These are phyloP conservation scores for Diabrotica balteata DNA, from an alignment of 2,888 invertebrate species.

Conservation along the genomic window DNA sequence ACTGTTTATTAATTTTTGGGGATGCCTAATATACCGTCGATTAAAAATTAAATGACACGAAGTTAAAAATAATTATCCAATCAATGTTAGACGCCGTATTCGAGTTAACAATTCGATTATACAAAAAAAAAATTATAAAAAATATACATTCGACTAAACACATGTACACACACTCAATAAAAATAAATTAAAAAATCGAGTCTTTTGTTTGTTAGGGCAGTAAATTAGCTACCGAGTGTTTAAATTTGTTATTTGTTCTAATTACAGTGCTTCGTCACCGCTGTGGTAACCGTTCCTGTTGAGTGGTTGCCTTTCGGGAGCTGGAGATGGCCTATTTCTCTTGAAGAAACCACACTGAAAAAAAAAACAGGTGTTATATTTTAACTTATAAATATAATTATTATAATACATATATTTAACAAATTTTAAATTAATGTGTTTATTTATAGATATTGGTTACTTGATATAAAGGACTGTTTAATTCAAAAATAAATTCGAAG, in stretches of 20 bases:
- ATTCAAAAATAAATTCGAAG: no score
- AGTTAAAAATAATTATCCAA: slow-evolving; percentile 12
- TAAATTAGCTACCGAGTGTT: slow-evolving; percentile 38
- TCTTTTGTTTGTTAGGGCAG: slow-evolving; percentile 43
- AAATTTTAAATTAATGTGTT: no score
- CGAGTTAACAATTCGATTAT: slow-evolving; percentile 19
- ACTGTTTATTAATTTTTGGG: no score
- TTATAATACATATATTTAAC: no score
- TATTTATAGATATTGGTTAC: no score
- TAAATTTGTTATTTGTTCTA: slow-evolving; percentile 17
- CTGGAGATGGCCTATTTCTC: slow-evolving; percentile 82
- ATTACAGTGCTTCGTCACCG: slow-evolving; percentile 78
- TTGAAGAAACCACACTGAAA: slow-evolving; percentile 92
- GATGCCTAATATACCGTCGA: neutral
- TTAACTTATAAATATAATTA: no score
- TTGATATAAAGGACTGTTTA: no score
- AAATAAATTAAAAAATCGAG: slow-evolving; percentile 47
- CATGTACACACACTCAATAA: slow-evolving; percentile 44
- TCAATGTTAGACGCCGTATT: slow-evolving; percentile 9
- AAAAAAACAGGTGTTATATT: slow-evolving; percentile 11
- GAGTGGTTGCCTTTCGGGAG: slow-evolving; percentile 84
- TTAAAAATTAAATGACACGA: slow-evolving; percentile 21
- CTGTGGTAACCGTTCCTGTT: slow-evolving; percentile 75
- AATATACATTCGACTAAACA: slow-evolving; percentile 43
- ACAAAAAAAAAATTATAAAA: slow-evolving; percentile 31